Evolutionary conservation across 2,797 vertebrate species (phyloP), one percentile per base, ranked within the genome.

Genomic region (Sternotherus odoratus): DNA sequence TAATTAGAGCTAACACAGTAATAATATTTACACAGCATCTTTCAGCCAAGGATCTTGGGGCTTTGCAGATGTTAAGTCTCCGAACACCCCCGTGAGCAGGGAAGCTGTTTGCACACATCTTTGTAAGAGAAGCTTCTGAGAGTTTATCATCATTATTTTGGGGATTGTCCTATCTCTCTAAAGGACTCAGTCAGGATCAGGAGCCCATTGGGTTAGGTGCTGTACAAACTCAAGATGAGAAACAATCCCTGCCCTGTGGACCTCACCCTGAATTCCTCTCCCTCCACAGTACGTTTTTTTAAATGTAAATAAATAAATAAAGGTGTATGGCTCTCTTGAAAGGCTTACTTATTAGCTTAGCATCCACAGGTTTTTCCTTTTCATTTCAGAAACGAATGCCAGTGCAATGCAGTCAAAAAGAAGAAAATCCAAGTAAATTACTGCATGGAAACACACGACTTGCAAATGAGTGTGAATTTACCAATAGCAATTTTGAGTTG

Each of bases 341-440:
- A 86, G 90, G 79, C 85, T 95, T 92, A 85, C 85, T 95, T 92
- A 85, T 54, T 89, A 1, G 95, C 91, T 51, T 53, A 51, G 0
- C 77, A 95, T 96, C 97, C 97, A 97, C 48, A 92, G 87, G 95
- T 50, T 11, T 95, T 90, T 97, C 97, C 96, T 97, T 94, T 96
- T 95, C 69, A 94, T 98, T 97, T 96, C 98, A 98, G 98, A 98
- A 95, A 98, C 99, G 97, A 98, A 98, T 98, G 98, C 99, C 84
- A 99, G 99, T 97, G 99, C 98, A 85, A 99, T 99, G 95, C 99
- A 99, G 98, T 99, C 99, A 96, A 99, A 99, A 98, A 98, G 99
- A 98, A 99, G 99, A 98, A 99, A 99, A 98, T 99, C 99, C 95
- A 99, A 99, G 98, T 99, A 97, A 98, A 98, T 91, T 97, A 96